Base-by-base conservation (phyloP, 2,888 invertebrate species). In the Carcina quercana region DNA sequence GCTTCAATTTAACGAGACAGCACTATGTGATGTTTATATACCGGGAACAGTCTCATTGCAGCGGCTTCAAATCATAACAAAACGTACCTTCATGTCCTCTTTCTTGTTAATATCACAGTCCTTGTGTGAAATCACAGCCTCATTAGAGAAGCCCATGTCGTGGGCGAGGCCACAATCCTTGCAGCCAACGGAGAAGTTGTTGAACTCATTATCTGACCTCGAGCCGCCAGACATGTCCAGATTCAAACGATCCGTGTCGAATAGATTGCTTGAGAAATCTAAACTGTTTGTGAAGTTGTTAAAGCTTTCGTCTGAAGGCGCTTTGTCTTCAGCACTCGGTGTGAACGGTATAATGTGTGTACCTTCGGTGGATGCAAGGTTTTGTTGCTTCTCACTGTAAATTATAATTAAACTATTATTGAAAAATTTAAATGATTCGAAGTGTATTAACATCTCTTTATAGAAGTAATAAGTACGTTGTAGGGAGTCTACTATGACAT, bases 271-370 rank as follows among this genome's bases (percentile, higher is more conserved):
- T 1, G 70, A 61, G 40, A 73, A 73, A 30, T 73, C 74, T 5
- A 74, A 44, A 10, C 59, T 58, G 28, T 59, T 66, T 0, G 72
- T 54, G 30, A 60, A 69, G 44, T 71, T 74, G 21, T 74, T 70
- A 24, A 75, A 59, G 30, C 72, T 71, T 39, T 75, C 74, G 25
- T 75, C 74, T 4, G 73, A 75, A 0, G 71, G 68, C 20, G 67
- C 41, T 32, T 57, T 57, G 14, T 72, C 69, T 21, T 70, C 70
- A 1, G 47, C 43, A 45, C 38, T n/a, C 45, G 55, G 1, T 38
- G 35, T 10, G 13, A n/a, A 29, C 2, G 15, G 13, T 8, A 20
- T 4, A 20, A 10, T 14, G 12, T 30, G 33, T 12, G 28, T 11
- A 15, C 40, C 13, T 17, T 25, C 8, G 25, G 13, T 11, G 13